These are phyloP conservation scores for Pyrrhura leucotis DNA, from an alignment of 2,797 vertebrate genomes.

Conservation along the genomic window DNA sequence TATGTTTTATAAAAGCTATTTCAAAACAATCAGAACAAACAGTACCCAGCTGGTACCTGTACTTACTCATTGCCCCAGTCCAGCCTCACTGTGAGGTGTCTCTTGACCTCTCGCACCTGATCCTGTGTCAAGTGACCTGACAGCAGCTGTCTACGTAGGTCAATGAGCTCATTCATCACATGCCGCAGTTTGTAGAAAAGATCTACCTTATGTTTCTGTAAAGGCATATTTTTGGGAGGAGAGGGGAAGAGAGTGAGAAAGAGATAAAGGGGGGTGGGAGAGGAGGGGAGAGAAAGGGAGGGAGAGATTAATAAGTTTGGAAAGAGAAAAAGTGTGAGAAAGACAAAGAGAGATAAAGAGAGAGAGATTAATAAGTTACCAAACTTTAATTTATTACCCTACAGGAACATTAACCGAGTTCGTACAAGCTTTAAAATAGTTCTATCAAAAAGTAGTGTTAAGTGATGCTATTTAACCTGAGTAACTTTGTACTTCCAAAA, in stretches of 20 bases:
- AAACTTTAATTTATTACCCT: slow-evolving; percentile 4
- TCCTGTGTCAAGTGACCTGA: slow-evolving; percentile 98
- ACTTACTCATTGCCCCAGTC: slow-evolving; percentile 99
- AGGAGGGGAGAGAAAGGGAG: neutral
- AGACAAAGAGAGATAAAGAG: neutral
- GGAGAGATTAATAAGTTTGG: neutral
- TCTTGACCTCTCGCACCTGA: slow-evolving; percentile 96
- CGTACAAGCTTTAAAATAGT: slow-evolving; percentile 10
- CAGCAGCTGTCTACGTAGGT: slow-evolving; percentile 95
- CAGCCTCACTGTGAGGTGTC: slow-evolving; percentile 95
- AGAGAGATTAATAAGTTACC: slow-evolving; percentile 30
- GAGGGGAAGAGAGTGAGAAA: neutral
- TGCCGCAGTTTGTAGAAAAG: slow-evolving; percentile 98
- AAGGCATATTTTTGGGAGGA: slow-evolving; percentile 47
- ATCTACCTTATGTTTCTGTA: slow-evolving; percentile 97
- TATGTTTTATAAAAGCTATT: neutral
- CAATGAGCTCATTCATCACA: slow-evolving; percentile 98
- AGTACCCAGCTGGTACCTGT: slow-evolving; percentile 17
- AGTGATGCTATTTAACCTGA: neutral
- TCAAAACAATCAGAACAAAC: neutral
- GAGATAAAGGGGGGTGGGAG: neutral
- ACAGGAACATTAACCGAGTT: slow-evolving; percentile 19
- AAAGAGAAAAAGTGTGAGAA: neutral
- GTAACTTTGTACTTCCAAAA: neutral
- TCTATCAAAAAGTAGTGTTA: neutral